A percentile compares a stretch with the other conserved stretches of the same genome.
These are phyloP conservation scores for Chaetodon auriga DNA, from an alignment of 2,113 vertebrate species.

Conservation along the genomic window DNA sequence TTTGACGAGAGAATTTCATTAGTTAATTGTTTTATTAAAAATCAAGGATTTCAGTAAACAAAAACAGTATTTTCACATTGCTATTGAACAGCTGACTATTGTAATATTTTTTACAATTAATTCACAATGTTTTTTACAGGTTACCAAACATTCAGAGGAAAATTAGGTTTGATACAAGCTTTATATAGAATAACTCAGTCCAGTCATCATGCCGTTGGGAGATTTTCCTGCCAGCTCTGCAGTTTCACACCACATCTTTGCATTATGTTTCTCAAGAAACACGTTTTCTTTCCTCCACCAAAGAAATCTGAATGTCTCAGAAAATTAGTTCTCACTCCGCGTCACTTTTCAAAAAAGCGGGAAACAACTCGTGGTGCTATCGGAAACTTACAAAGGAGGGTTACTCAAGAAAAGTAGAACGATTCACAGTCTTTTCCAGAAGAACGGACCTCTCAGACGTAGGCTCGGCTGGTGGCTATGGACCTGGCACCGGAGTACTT, in stretches of 20 bases:
- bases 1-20: not conserved
- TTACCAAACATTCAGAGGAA: constrained; percentile 18
- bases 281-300: not conserved
- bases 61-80: not conserved
- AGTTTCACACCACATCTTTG: constrained; percentile 8
- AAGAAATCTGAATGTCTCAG: constrained; percentile 8
- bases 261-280: constrained; percentile 1
- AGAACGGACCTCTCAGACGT: constrained; percentile 69
- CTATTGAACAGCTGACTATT: not conserved
- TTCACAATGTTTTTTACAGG: constrained; percentile 45
- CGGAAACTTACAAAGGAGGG: constrained; percentile 8
- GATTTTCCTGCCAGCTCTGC: not conserved
- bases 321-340: not conserved
- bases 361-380: not conserved
- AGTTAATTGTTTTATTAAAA: constrained; percentile 63
- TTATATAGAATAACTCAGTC: constrained; percentile 27
- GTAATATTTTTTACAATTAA: constrained; percentile 23
- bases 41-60: constrained; percentile 36
- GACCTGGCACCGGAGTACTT: constrained; percentile 79
- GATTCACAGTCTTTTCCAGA: constrained; percentile 38
- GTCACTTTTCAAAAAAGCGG: not conserved
- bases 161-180: constrained; percentile 24
- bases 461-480: constrained; percentile 74
- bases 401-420: constrained; percentile 8
- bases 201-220: not conserved